Conservation (phyloP, 35 echinoderm and acorn worm genomes). For the Stichopus chloronotus region DNA sequence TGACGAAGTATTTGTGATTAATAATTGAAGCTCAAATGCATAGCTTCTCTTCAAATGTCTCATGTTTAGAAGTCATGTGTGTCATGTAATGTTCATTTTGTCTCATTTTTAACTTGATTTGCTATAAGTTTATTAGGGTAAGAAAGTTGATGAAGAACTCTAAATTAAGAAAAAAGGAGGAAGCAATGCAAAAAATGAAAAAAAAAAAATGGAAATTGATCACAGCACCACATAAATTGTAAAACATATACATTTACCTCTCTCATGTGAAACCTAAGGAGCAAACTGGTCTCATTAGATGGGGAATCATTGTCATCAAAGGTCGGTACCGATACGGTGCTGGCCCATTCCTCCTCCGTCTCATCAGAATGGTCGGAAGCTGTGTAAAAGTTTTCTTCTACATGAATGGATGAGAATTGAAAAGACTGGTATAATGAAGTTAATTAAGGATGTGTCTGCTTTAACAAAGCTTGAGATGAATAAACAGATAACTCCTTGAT, state of each 20-base stretch:
- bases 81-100: too few relatives aligned
- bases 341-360: slow-evolving; percentile 80
- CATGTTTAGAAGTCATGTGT: too few relatives aligned
- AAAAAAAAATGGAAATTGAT: background rate
- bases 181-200: background rate
- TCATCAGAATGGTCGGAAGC: slow-evolving; percentile 98
- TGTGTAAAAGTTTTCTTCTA: slow-evolving; percentile 83
- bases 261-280: slow-evolving; percentile 90
- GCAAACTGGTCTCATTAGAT: slow-evolving; percentile 81
- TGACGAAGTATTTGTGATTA: too few relatives aligned
- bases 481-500: too few relatives aligned
- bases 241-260: slow-evolving; percentile 63
- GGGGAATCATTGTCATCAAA: slow-evolving; percentile 92
- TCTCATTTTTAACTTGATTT: background rate
- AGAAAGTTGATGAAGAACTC: background rate
- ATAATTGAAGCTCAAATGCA: too few relatives aligned
- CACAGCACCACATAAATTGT: background rate
- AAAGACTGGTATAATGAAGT: background rate
- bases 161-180: background rate
- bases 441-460: too few relatives aligned
- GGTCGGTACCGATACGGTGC: slow-evolving; percentile 62
- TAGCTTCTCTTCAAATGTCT: too few relatives aligned
- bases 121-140: background rate
- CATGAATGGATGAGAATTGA: background rate
- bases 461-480: too few relatives aligned